Evolutionary conservation across 2,797 vertebrate genomes (phyloP).

Genomic region (Threskiornis aethiopicus): DNA sequence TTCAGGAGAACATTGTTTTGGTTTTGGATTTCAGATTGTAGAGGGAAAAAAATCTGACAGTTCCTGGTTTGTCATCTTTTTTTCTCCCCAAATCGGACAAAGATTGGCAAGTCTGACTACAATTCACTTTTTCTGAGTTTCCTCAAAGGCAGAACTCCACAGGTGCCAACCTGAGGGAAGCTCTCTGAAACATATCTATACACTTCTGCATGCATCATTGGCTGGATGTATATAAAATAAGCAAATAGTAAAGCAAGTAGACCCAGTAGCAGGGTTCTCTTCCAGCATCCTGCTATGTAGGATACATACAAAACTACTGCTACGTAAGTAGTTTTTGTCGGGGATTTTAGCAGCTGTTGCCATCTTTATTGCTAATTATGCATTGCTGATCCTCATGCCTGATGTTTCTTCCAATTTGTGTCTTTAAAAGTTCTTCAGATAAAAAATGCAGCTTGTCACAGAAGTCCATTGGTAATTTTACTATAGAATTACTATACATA

Average conservation of each 20-base stretch:
- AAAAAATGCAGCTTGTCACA: background rate
- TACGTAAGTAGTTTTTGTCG: background rate
- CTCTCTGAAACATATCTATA: background rate
- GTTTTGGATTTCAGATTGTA: background rate
- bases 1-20: background rate
- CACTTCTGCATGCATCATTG: fast-evolving
- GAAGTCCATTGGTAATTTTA: background rate
- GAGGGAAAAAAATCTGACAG: background rate
- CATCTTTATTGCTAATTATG: background rate
- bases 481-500: background rate
- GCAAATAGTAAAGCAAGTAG: background rate
- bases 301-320: too few relatives aligned
- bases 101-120: background rate
- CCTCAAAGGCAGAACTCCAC: background rate
- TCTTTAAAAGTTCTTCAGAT: background rate
- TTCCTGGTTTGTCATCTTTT: background rate
- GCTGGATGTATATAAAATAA: background rate
- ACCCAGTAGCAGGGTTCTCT: background rate
- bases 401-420: background rate
- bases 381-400: background rate
- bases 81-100: background rate
- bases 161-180: background rate
- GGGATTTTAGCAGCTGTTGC: background rate
- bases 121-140: background rate
- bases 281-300: background rate